Conservation (phyloP, 2,888 invertebrate species). For the Sphaerophoria rueppellii region DNA sequence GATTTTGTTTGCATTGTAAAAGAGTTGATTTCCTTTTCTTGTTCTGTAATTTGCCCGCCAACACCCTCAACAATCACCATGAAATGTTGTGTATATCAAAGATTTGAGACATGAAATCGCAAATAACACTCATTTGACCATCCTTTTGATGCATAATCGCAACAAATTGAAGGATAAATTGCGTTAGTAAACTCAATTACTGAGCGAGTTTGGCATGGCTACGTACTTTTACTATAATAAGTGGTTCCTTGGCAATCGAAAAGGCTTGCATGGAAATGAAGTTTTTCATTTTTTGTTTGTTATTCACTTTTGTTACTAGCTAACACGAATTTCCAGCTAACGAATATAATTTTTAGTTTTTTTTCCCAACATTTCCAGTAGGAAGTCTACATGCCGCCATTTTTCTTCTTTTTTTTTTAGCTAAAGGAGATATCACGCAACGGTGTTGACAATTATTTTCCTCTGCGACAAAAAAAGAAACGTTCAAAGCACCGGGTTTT, state of each 20-base stretch:
- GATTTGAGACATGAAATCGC: constrained; percentile 54
- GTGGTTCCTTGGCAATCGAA: constrained; percentile 31
- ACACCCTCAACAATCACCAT: neutral
- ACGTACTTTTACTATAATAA: neutral
- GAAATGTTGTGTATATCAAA: neutral
- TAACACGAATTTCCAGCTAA: constrained; percentile 3
- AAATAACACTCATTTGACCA: constrained; percentile 51
- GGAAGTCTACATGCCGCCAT: neutral
- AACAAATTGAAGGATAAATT: constrained; percentile 59
- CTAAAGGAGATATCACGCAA: constrained; percentile 24
- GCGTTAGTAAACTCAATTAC: constrained; percentile 52
- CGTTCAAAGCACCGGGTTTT: constrained; percentile 32
- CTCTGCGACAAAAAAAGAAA: constrained; percentile 6
- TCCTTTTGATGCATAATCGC: constrained; percentile 26
- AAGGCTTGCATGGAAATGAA: constrained; percentile 20
- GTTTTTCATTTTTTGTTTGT: neutral
- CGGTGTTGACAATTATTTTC: constrained; percentile 36
- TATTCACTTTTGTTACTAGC: neutral
- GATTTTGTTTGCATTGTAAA: constrained; percentile 50
- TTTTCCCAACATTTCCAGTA: neutral
- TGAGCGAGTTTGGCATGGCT: neutral
- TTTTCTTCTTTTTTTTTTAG: neutral
- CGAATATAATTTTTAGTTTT: constrained; percentile 32
- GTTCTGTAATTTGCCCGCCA: constrained; percentile 51
- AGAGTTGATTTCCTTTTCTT: constrained; percentile 65